Conservation (phyloP, 1,140 invertebrate genomes). For the Papilio helenus region DNA sequence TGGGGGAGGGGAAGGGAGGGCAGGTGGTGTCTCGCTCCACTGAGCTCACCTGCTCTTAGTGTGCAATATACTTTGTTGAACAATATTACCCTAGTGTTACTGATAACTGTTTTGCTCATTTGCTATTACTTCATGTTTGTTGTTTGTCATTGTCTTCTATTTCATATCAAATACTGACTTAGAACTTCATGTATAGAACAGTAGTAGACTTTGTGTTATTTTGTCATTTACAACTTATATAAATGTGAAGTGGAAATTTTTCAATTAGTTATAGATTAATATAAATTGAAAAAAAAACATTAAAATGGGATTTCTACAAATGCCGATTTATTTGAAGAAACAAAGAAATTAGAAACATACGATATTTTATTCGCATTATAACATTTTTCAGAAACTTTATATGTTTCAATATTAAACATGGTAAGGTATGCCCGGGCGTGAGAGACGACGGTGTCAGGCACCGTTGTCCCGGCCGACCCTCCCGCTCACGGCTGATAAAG, state of each 20-base stretch:
- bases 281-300: background rate
- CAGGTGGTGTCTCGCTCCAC: slow-evolving; percentile 74
- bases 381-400: background rate
- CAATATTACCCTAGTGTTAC: slow-evolving; percentile 57
- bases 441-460: slow-evolving; percentile 32
- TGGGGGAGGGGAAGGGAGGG: slow-evolving; percentile 54
- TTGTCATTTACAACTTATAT: background rate
- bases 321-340: background rate
- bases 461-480: slow-evolving; percentile 30
- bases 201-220: background rate
- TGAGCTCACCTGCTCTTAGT: slow-evolving; percentile 72
- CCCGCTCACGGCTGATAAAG: slow-evolving; percentile 34
- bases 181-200: background rate
- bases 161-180: background rate
- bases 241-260: background rate
- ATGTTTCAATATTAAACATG: background rate
- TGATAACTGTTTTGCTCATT: slow-evolving; percentile 28
- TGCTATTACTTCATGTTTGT: background rate
- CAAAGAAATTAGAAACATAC: background rate
- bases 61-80: slow-evolving; percentile 67
- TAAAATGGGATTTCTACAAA: background rate
- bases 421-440: background rate
- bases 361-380: background rate
- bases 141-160: background rate
- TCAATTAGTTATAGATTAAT: background rate